Percentiles rank a stretch among this genome's conserved stretches.
Conservation (phyloP, 1,140 invertebrate species). For the Agraylea sexmaculata region DNA sequence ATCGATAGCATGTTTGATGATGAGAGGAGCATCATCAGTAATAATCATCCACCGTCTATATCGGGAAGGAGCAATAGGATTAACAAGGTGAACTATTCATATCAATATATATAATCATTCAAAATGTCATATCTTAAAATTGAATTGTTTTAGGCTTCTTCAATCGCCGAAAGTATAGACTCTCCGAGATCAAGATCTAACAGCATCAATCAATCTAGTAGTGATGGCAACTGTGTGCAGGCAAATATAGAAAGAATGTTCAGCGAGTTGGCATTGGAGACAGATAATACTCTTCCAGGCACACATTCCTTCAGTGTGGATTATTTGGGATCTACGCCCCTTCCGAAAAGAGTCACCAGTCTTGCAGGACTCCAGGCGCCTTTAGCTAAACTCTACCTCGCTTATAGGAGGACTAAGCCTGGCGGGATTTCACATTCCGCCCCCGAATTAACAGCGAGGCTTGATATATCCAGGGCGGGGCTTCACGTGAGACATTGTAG, state of each 20-base stretch:
- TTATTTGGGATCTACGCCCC: constrained; percentile 67
- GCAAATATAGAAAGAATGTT: constrained; percentile 78
- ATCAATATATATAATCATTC: background rate
- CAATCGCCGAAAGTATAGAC: constrained; percentile 18
- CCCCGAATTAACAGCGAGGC: constrained; percentile 31
- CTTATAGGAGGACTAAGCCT: constrained; percentile 43
- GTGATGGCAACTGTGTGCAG: constrained; percentile 63
- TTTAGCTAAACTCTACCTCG: constrained; percentile 64
- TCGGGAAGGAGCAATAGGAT: constrained; percentile 8
- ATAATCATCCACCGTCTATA: constrained; percentile 15
- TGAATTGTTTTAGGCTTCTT: constrained; percentile 15
- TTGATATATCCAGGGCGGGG: constrained; percentile 59
- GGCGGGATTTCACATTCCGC: constrained; percentile 24
- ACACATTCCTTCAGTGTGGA: constrained; percentile 58
- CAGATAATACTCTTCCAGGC: constrained; percentile 29
- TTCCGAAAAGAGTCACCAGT: constrained; percentile 67
- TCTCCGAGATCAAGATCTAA: constrained; percentile 15
- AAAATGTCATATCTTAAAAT: background rate
- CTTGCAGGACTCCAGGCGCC: constrained; percentile 71
- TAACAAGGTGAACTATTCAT: constrained; percentile 12
- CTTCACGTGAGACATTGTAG: constrained; percentile 50
- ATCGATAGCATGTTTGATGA: constrained; percentile 78
- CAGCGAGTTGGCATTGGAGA: constrained; percentile 61
- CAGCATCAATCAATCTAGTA: constrained; percentile 26
- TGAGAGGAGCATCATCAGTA: constrained; percentile 30